Conservation (phyloP, 35 echinoderm and acorn worm species). For the Ophioderma brevispina region DNA sequence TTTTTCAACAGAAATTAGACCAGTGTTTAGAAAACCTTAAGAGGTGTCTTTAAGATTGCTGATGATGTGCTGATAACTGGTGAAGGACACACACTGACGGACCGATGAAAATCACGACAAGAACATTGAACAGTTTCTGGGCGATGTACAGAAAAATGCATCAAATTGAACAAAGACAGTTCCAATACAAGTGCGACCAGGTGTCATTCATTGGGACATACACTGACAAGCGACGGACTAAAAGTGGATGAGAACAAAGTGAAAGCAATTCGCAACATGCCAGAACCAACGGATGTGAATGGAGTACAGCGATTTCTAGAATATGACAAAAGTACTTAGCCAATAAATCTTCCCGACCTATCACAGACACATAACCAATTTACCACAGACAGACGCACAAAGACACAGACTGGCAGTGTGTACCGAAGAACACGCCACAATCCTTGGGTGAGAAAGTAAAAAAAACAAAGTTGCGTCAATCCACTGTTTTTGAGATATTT, state of each 20-base stretch:
- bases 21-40: constrained; percentile 53
- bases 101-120: constrained; percentile 38
- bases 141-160: constrained; percentile 5
- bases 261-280: constrained; percentile 55
- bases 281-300: constrained; percentile 36
- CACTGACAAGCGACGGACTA: constrained; percentile 43
- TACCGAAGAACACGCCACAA: constrained; percentile 36
- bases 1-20: constrained; percentile 59
- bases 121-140: not conserved
- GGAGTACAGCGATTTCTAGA: constrained; percentile 57
- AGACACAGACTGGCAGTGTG: constrained; percentile 47
- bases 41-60: constrained; percentile 41
- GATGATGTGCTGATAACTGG: constrained; percentile 44
- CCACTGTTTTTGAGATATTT: constrained; percentile 57
- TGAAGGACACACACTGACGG: constrained; percentile 32
- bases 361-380: constrained; percentile 43
- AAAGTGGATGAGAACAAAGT: constrained; percentile 50
- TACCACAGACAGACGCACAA: constrained; percentile 50
- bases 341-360: constrained; percentile 54
- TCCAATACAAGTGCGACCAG: constrained; percentile 46
- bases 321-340: constrained; percentile 60
- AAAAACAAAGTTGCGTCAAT: not conserved
- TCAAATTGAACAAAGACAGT: constrained; percentile 29
- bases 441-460: constrained; percentile 47
- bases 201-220: constrained; percentile 60